Percentiles rank a stretch among this genome's conserved stretches.
These are phyloP conservation scores for Cheirogaleus major DNA, from an alignment of 2,797 vertebrate genomes.

Conservation along the genomic window DNA sequence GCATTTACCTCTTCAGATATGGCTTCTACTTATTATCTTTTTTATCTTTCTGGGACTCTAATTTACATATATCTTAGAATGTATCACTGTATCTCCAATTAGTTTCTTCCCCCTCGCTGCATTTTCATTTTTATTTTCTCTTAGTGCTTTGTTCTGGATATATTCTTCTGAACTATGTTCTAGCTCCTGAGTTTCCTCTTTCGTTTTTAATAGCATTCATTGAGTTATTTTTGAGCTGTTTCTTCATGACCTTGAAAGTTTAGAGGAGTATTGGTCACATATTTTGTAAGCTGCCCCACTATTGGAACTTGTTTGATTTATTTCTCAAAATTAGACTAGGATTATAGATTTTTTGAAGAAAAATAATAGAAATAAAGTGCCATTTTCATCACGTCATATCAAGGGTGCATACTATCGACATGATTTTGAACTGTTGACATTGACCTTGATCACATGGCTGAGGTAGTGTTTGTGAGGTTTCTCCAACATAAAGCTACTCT, in stretches of 20 bases:
- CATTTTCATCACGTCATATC: not conserved
- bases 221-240: not conserved
- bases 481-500: not conserved
- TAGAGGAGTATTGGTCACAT: not conserved
- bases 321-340: not conserved
- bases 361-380: not conserved
- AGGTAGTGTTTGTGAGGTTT: not conserved
- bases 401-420: not conserved
- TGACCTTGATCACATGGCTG: not conserved
- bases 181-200: not conserved
- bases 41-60: not conserved
- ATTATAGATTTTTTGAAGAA: not conserved
- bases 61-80: not conserved
- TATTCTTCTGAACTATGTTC: not conserved
- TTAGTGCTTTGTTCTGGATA: not conserved
- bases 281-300: not conserved
- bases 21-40: not conserved
- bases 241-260: not conserved
- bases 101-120: not conserved
- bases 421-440: not conserved
- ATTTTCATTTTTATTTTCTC: too few species aligned
- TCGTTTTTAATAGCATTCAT: not conserved
- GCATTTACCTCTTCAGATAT: not conserved
- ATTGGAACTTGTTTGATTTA: not conserved
- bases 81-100: not conserved